Evolutionary conservation across 92 coral and sea anemone genomes (phyloP).

Genomic region (Galaxea fascicularis): DNA sequence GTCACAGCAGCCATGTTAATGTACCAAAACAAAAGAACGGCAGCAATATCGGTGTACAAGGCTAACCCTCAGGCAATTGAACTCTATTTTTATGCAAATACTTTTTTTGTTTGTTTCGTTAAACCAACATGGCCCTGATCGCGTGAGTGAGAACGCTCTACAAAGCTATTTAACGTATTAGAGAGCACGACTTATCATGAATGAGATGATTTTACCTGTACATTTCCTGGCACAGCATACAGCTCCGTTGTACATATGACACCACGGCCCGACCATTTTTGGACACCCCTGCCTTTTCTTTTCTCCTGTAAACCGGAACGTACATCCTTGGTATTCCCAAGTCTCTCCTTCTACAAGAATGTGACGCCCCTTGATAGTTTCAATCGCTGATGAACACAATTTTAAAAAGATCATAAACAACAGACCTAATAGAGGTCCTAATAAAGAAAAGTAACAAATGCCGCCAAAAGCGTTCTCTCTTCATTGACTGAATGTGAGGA

Average conservation of each 20-base stretch:
- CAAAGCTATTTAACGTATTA: too few species aligned
- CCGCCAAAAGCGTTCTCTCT: background rate
- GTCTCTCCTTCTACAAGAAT: constrained; percentile 10
- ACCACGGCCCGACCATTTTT: background rate
- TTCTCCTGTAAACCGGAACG: constrained; percentile 1
- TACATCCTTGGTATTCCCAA: constrained; percentile 33
- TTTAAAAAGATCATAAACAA: background rate
- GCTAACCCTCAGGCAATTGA: too few species aligned
- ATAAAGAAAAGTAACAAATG: background rate
- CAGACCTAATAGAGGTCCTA: background rate
- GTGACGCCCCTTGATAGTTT: constrained; percentile 37
- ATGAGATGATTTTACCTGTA: constrained; percentile 30
- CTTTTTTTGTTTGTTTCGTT: too few species aligned
- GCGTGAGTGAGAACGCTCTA: too few species aligned
- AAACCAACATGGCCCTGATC: too few species aligned
- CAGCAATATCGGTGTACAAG: too few species aligned
- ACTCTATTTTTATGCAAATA: too few species aligned
- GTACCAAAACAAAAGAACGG: too few species aligned
- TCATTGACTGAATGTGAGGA: too few species aligned
- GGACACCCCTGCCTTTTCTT: background rate
- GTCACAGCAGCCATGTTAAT: too few species aligned
- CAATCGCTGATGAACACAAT: constrained; percentile 20
- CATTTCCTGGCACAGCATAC: constrained; percentile 33
- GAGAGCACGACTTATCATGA: too few species aligned
- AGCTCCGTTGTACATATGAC: constrained; percentile 33